Evolutionary conservation across 2,113 vertebrate species (phyloP).

Genomic region (Engystomops pustulosus): DNA sequence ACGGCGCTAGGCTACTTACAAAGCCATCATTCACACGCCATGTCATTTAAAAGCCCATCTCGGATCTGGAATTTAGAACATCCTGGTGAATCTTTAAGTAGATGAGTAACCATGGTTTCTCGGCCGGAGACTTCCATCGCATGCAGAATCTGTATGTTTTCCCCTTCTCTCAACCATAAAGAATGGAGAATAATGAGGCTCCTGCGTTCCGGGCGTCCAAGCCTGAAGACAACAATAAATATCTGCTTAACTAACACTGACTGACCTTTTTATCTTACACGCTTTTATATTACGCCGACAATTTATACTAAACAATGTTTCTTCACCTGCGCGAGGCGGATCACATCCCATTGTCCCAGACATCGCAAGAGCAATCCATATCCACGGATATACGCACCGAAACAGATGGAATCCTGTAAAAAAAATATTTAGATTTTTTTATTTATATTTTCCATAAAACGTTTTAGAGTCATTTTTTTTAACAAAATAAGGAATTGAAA

Average conservation of each 20-base stretch:
- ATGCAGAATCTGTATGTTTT: slow-evolving; percentile 55
- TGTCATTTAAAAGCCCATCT: slow-evolving; percentile 55
- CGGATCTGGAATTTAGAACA: slow-evolving; percentile 51
- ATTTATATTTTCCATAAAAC: no score
- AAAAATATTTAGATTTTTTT: no score
- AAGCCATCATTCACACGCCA: slow-evolving; percentile 44
- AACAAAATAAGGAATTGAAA: no score
- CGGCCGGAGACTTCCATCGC: slow-evolving; percentile 24
- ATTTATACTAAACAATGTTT: slow-evolving; percentile 44
- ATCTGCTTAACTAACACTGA: slow-evolving; percentile 56
- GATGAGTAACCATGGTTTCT: slow-evolving; percentile 59
- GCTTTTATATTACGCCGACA: slow-evolving; percentile 46
- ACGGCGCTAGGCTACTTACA: slow-evolving; percentile 36
- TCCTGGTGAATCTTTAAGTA: slow-evolving; percentile 56
- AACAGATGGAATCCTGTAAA: no score
- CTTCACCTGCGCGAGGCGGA: background rate
- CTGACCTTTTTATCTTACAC: slow-evolving; percentile 57
- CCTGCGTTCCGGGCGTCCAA: slow-evolving; percentile 15
- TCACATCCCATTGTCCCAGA: no score
- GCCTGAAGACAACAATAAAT: slow-evolving; percentile 59
- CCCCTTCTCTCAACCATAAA: slow-evolving; percentile 54
- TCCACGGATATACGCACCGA: no score
- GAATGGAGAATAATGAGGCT: slow-evolving; percentile 57
- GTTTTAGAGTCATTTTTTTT: no score
- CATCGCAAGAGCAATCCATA: no score